phyloP scores from a whole-genome alignment of 2,888 invertebrate genomes.

The Agrenia bidenticulata region DNA sequence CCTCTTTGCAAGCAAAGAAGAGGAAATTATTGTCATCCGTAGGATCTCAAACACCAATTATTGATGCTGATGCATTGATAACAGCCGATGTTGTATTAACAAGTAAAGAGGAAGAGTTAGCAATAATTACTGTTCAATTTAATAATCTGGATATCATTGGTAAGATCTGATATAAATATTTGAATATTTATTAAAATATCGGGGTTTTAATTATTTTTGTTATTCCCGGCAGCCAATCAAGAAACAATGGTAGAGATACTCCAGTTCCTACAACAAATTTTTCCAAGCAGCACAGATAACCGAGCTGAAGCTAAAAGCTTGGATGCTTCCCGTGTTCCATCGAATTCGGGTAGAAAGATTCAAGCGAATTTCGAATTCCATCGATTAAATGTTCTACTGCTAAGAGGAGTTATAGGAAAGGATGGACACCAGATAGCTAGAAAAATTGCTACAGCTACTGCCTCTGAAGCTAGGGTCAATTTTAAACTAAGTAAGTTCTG shows the following conservation, averaged over 20 bases:
- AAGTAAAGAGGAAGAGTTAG: slow-evolving; percentile 60
- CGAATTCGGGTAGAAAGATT: slow-evolving; percentile 58
- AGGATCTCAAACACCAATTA: slow-evolving; percentile 35
- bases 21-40: slow-evolving; percentile 29
- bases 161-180: slow-evolving; percentile 77
- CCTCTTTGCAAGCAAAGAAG: slow-evolving; percentile 38
- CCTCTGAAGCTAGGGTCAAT: slow-evolving; percentile 70
- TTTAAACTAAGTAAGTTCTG: slow-evolving; percentile 61
- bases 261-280: slow-evolving; percentile 46
- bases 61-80: slow-evolving; percentile 58
- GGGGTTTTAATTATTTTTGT: not conserved
- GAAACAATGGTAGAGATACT: slow-evolving; percentile 91
- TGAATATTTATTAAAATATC: not conserved
- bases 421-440: slow-evolving; percentile 71
- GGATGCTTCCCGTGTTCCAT: not conserved
- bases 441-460: slow-evolving; percentile 91
- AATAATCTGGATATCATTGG: slow-evolving; percentile 93
- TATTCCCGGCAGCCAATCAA: slow-evolving; percentile 73
- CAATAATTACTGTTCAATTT: slow-evolving; percentile 85
- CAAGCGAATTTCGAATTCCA: slow-evolving; percentile 92
- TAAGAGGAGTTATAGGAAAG: slow-evolving; percentile 73
- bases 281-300: slow-evolving; percentile 15
- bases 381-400: slow-evolving; percentile 79
- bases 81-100: slow-evolving; percentile 80
- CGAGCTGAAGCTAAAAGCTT: not conserved